Conservation (phyloP, 2,113 vertebrate genomes). For the Manacus vitellinus region DNA sequence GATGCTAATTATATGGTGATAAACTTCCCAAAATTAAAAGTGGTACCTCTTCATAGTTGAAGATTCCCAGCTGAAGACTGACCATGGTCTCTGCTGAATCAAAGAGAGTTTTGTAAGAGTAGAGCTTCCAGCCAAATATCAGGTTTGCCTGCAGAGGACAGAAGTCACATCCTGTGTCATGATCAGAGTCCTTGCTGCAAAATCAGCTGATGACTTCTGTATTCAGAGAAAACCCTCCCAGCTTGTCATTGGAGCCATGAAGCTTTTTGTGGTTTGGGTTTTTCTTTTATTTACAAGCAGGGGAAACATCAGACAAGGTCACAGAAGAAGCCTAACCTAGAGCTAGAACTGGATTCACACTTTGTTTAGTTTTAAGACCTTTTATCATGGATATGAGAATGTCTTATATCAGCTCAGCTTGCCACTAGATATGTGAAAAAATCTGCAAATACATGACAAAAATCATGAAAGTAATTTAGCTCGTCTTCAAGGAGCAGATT, state of each 20-base stretch:
- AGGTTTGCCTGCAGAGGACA: slow-evolving; percentile 85
- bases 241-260: not conserved
- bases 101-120: slow-evolving; percentile 89
- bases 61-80: slow-evolving; percentile 94
- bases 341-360: not conserved
- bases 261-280: not conserved
- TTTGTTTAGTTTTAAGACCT: not conserved
- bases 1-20: not conserved
- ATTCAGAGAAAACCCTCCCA: not conserved
- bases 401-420: not conserved
- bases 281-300: not conserved
- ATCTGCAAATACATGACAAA: not conserved
- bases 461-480: not conserved
- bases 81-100: slow-evolving; percentile 89
- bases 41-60: slow-evolving; percentile 94
- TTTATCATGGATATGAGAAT: not conserved
- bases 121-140: slow-evolving; percentile 93
- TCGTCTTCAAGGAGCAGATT: not conserved
- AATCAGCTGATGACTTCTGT: not conserved
- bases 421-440: not conserved
- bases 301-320: not conserved
- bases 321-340: not conserved
- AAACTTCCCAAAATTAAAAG: not conserved
- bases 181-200: not conserved
- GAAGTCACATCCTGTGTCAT: not conserved